Evolutionary conservation across 2,797 vertebrate genomes (phyloP).

Genomic region (Spatula clypeata): DNA sequence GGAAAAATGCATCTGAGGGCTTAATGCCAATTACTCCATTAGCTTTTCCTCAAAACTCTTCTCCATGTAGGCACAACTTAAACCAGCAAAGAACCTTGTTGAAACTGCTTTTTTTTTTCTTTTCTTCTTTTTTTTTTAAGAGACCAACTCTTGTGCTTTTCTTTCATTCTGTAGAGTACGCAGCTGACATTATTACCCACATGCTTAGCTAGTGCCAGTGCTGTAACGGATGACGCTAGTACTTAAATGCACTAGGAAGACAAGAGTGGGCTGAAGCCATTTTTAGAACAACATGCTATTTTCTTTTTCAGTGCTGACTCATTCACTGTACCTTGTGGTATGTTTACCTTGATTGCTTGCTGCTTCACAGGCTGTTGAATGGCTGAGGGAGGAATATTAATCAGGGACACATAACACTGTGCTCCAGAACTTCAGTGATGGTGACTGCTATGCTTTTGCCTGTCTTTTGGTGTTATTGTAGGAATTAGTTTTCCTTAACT

Average conservation of each 20-base stretch:
- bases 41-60: slow-evolving; percentile 16
- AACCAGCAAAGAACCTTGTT: not conserved
- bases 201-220: slow-evolving; percentile 1
- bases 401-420: slow-evolving; percentile 5
- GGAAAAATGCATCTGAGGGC: not conserved
- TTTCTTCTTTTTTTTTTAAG: not conserved
- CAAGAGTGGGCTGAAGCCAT: slow-evolving; percentile 58
- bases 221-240: slow-evolving; percentile 45
- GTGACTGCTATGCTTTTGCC: not conserved
- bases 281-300: slow-evolving; percentile 73
- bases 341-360: slow-evolving; percentile 56
- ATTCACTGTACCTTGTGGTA: slow-evolving; percentile 60
- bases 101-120: not conserved
- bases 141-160: not conserved
- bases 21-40: not conserved
- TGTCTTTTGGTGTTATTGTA: not conserved
- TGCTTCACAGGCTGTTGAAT: slow-evolving; percentile 43
- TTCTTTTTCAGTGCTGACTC: slow-evolving; percentile 71
- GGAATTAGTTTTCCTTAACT: slow-evolving; percentile 5
- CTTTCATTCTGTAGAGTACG: slow-evolving; percentile 16
- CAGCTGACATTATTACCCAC: slow-evolving; percentile 51
- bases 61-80: not conserved
- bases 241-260: slow-evolving; percentile 51
- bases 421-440: slow-evolving; percentile 3
- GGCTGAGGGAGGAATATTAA: slow-evolving; percentile 60